phyloP scores from a whole-genome alignment of 2,888 invertebrate species.

The Rhagium mordax region DNA sequence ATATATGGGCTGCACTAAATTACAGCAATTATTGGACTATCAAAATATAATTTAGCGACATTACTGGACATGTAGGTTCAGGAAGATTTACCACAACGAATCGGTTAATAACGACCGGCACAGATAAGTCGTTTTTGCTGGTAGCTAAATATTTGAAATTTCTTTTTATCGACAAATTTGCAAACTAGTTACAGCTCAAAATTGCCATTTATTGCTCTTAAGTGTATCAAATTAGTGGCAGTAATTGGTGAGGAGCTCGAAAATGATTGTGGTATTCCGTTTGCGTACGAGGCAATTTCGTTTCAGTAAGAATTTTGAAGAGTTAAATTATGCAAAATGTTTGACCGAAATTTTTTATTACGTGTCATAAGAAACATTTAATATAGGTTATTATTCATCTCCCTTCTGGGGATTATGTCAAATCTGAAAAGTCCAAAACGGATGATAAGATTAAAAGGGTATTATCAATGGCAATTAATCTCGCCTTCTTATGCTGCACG shows the following conservation, averaged over 20 bases:
- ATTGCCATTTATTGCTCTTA: not conserved
- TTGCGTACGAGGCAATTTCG: not conserved
- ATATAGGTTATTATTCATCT: not conserved
- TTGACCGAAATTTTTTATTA: not conserved
- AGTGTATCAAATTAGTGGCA: not conserved
- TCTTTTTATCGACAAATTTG: not conserved
- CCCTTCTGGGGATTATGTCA: not conserved
- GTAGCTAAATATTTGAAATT: conserved; percentile 6
- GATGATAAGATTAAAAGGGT: too few relatives aligned
- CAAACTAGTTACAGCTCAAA: not conserved
- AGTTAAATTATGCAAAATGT: not conserved
- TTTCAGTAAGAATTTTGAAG: not conserved
- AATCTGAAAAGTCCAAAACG: too few relatives aligned
- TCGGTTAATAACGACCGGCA: conserved; percentile 56
- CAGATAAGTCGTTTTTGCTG: conserved; percentile 4
- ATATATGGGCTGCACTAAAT: not conserved
- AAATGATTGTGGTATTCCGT: not conserved
- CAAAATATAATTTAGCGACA: conserved; percentile 54
- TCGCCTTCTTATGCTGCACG: too few relatives aligned
- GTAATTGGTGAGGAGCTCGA: not conserved
- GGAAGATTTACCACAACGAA: conserved; percentile 83
- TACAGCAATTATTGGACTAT: conserved; percentile 18
- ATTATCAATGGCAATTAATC: too few relatives aligned
- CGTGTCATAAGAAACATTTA: not conserved
- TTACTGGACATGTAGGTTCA: conserved; percentile 68